phyloP scores from a whole-genome alignment of 64 coral and sea anemone species.

The Trachythela sp. region DNA sequence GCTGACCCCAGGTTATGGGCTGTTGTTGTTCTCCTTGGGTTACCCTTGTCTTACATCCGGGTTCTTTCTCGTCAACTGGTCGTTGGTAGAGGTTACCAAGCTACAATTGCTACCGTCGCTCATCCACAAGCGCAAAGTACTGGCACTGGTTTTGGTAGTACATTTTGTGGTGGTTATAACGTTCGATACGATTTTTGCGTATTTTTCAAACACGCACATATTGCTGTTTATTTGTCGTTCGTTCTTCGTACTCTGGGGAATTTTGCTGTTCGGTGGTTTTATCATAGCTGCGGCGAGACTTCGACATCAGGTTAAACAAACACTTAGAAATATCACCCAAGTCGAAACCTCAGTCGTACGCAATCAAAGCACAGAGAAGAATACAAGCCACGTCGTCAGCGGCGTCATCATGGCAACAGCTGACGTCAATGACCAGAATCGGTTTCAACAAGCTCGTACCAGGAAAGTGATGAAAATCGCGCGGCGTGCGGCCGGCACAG shows the following conservation, averaged over 20 bases:
- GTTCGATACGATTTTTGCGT: neutral
- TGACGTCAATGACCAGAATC: neutral
- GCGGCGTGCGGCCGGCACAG: neutral
- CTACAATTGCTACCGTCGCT: neutral
- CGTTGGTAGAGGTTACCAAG: neutral
- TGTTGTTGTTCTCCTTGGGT: neutral
- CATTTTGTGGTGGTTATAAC: neutral
- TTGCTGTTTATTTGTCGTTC: neutral
- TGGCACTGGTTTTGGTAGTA: neutral
- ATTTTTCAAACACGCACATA: neutral
- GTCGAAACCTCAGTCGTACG: neutral
- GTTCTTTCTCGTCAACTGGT: neutral
- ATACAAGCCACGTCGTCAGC: neutral
- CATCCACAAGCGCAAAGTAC: neutral
- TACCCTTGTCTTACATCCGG: constrained; percentile 6
- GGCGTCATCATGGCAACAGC: neutral
- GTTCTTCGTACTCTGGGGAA: neutral
- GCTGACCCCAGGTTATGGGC: neutral
- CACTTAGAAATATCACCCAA: neutral
- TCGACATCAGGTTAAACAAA: neutral
- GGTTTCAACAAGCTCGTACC: neutral
- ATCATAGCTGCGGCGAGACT: neutral
- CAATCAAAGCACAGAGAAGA: neutral
- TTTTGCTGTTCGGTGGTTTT: neutral
- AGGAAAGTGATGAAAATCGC: neutral